These are phyloP conservation scores for Craterocephalus amniculus DNA, from an alignment of 2,797 vertebrate genomes.

Conservation along the genomic window DNA sequence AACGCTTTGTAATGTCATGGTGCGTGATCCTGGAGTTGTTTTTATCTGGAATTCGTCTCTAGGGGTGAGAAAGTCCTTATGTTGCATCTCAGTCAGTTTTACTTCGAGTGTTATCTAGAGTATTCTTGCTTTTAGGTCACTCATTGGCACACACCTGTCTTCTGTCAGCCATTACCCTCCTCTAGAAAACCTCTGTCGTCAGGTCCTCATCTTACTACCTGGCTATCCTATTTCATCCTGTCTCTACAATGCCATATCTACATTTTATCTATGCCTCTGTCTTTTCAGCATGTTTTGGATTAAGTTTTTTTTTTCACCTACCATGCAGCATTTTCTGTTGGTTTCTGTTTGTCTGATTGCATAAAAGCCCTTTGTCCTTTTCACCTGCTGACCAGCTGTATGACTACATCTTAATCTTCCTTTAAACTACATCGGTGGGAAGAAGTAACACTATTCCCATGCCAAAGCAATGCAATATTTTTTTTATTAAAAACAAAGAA, in stretches of 20 bases:
- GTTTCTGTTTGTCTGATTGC: background rate
- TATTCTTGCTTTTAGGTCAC: background rate
- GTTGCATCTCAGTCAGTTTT: background rate
- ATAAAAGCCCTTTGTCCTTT: background rate
- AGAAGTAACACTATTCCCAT: background rate
- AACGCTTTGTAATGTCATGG: background rate
- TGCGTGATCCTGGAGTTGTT: background rate
- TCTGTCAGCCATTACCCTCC: background rate
- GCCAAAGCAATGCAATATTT: background rate
- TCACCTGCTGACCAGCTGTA: background rate
- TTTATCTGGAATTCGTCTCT: background rate
- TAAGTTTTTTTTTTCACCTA: background rate
- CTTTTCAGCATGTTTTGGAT: background rate
- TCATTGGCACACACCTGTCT: background rate
- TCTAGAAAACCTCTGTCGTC: background rate
- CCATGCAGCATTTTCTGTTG: background rate
- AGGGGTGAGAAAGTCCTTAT: too few relatives aligned
- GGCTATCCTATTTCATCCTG: background rate
- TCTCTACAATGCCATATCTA: background rate
- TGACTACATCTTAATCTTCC: background rate
- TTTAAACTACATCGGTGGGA: background rate
- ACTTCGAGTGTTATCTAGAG: too few relatives aligned
- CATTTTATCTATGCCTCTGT: background rate
- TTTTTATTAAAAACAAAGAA: conserved; percentile 10
- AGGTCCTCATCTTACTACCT: background rate